A percentile compares a stretch with the other conserved stretches of the same genome.
Conservation (phyloP, 2,113 vertebrate species). For the Cygnus buccinator region DNA sequence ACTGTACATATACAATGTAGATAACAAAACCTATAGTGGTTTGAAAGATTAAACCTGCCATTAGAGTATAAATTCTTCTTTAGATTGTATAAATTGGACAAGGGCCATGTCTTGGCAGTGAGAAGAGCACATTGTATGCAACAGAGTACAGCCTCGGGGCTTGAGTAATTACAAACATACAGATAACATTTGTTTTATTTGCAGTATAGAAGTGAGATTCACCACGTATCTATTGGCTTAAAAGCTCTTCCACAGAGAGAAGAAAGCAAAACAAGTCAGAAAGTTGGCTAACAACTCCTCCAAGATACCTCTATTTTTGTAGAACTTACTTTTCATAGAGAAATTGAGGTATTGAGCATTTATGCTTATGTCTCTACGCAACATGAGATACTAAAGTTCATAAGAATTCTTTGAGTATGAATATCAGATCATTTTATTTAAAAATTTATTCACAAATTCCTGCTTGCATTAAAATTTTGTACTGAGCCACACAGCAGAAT, state of each 20-base stretch:
- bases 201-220: constrained; percentile 7
- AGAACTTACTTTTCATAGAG: not conserved
- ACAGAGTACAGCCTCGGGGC: not conserved
- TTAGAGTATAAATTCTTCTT: not conserved
- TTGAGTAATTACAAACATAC: not conserved
- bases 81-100: not conserved
- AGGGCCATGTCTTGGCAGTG: not conserved
- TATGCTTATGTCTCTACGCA: not conserved
- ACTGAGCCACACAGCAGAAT: not conserved
- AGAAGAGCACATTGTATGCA: not conserved
- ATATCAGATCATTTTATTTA: not conserved
- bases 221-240: not conserved
- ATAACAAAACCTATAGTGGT: not conserved
- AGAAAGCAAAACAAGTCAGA: not conserved
- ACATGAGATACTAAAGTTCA: not conserved
- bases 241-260: not conserved
- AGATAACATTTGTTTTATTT: constrained; percentile 26
- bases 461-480: not conserved
- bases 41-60: not conserved
- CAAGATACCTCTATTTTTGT: not conserved
- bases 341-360: not conserved
- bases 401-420: not conserved
- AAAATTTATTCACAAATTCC: not conserved
- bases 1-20: not conserved
- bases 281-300: not conserved